Evolutionary conservation across 2,113 vertebrate species (phyloP).

Genomic region (Pangasianodon gigas): DNA sequence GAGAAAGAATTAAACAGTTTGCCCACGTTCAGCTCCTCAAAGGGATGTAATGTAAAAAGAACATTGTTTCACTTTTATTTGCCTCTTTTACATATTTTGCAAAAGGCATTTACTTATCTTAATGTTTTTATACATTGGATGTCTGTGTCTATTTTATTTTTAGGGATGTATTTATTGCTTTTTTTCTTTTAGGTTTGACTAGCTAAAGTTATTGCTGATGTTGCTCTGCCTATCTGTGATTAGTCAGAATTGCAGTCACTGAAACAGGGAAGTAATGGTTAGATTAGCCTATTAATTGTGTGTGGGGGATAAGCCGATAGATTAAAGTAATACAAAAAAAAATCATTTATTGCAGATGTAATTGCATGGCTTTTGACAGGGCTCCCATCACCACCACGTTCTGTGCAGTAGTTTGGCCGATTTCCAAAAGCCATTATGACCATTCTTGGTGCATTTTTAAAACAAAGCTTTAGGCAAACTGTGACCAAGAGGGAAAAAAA

Average conservation of each 20-base stretch:
- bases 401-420: not conserved
- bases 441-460: slow-evolving; percentile 41
- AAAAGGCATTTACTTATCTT: not conserved
- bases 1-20: not conserved
- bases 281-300: not conserved
- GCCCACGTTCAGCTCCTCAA: not conserved
- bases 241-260: not conserved
- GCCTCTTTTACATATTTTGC: not conserved
- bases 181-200: not conserved
- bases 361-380: not conserved
- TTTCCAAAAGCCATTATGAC: slow-evolving; percentile 15
- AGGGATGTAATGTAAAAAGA: not conserved
- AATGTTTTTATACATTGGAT: not conserved
- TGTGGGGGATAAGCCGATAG: not conserved
- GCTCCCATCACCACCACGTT: not conserved
- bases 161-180: not conserved
- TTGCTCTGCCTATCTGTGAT: not conserved
- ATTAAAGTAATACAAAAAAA: not conserved
- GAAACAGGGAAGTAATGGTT: not conserved
- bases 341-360: not conserved
- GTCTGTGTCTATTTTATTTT: not conserved
- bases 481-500: not conserved
- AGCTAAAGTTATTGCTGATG: not conserved
- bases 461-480: slow-evolving; percentile 30
- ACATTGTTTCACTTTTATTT: not conserved